A percentile compares a stretch with the other conserved stretches of the same genome.
Evolutionary conservation across 2,888 invertebrate genomes (phyloP).

Genomic region (Stenotaenia linearis): DNA sequence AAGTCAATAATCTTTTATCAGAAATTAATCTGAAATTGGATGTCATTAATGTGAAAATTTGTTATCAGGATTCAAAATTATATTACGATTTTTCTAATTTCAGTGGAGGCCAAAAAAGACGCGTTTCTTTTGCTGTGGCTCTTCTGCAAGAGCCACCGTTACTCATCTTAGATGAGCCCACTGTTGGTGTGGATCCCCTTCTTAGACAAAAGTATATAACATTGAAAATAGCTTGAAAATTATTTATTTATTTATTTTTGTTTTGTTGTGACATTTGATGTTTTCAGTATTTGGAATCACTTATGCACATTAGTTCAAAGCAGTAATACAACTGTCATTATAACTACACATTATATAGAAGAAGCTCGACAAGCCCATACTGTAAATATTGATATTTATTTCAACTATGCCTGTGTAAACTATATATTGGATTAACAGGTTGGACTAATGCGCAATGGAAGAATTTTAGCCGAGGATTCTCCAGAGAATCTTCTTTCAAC

Average conservation of each 20-base stretch:
- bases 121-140: constrained; percentile 87
- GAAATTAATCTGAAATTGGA: no score
- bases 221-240: not conserved
- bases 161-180: constrained; percentile 85
- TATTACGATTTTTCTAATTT: constrained; percentile 14
- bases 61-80: no score
- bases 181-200: constrained; percentile 86
- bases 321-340: constrained; percentile 46
- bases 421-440: constrained; percentile 38
- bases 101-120: constrained; percentile 80
- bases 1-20: no score
- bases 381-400: constrained; percentile 50
- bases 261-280: no score
- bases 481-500: constrained; percentile 43
- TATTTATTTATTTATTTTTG: not conserved
- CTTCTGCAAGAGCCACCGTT: constrained; percentile 88
- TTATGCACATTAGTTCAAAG: constrained; percentile 44
- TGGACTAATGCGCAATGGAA: constrained; percentile 48
- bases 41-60: not conserved
- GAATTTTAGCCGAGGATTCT: constrained; percentile 46
- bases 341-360: constrained; percentile 49
- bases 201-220: constrained; percentile 50
- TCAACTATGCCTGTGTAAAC: not conserved
- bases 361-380: constrained; percentile 70
- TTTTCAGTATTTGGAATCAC: constrained; percentile 48